phyloP scores from a whole-genome alignment of 2,113 vertebrate genomes.

The Fregata magnificens region DNA sequence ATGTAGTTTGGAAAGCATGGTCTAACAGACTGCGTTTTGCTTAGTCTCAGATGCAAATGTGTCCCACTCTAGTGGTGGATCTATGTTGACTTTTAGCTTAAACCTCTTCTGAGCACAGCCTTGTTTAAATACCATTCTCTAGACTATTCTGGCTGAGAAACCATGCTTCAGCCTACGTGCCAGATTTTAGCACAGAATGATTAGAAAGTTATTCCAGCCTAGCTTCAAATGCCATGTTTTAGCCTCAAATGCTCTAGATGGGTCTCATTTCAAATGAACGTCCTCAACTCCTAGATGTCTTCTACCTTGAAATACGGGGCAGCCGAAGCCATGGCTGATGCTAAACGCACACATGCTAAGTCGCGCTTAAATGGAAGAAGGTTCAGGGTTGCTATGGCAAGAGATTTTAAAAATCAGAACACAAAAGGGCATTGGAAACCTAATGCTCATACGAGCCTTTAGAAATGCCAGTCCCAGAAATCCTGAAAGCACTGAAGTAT shows the following conservation, averaged over 20 bases:
- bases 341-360: not conserved
- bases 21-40: not conserved
- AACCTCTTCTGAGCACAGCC: not conserved
- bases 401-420: not conserved
- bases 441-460: not conserved
- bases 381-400: not conserved
- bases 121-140: constrained; percentile 27
- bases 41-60: not conserved
- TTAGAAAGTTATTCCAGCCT: not conserved
- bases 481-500: not conserved
- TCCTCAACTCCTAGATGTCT: not conserved
- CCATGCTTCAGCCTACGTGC: not conserved
- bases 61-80: not conserved
- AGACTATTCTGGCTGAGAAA: constrained; percentile 29
- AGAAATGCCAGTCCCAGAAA: not conserved
- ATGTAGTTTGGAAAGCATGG: not conserved
- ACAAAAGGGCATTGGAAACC: not conserved
- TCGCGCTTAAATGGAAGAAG: not conserved
- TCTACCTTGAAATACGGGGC: not conserved
- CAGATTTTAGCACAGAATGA: not conserved
- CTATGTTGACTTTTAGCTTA: not conserved
- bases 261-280: not conserved
- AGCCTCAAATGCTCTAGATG: not conserved
- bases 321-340: not conserved
- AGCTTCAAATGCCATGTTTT: not conserved